phyloP scores from a whole-genome alignment of 2,797 vertebrate genomes.

The Cuniculus paca region DNA sequence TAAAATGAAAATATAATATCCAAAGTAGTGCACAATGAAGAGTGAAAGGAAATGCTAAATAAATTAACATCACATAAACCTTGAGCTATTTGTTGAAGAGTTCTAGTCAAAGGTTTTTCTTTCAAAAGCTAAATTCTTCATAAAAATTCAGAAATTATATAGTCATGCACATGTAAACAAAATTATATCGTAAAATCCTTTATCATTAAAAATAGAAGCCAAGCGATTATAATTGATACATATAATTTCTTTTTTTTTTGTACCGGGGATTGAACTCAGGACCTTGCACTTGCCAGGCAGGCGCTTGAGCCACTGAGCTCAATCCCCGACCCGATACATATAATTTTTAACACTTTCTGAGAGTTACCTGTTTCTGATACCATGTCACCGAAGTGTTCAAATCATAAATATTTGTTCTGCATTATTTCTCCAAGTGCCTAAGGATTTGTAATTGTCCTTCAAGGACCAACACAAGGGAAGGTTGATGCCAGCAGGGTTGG shows the following conservation, averaged over 20 bases:
- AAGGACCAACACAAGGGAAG: neutral
- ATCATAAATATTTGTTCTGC: neutral
- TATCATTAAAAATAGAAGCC: conserved; percentile 22
- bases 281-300: too few relatives aligned
- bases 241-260: too few relatives aligned
- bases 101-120: neutral
- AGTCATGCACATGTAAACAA: neutral
- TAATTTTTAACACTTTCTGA: neutral
- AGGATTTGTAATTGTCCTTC: neutral
- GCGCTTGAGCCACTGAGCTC: too few relatives aligned
- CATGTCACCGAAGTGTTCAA: neutral
- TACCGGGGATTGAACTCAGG: too few relatives aligned
- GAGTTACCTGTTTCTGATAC: neutral
- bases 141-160: neutral
- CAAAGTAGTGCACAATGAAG: neutral
- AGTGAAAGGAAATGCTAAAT: neutral
- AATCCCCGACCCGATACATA: too few relatives aligned
- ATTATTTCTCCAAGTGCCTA: neutral
- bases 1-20: neutral
- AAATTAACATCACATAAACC: neutral
- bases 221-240: neutral
- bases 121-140: conserved; percentile 5
- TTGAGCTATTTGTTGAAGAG: neutral
- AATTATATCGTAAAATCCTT: neutral
- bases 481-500: neutral